Percentiles rank a stretch among this genome's conserved stretches.
Evolutionary conservation across 2,797 vertebrate genomes (phyloP).

Genomic region (Lutra lutra): DNA sequence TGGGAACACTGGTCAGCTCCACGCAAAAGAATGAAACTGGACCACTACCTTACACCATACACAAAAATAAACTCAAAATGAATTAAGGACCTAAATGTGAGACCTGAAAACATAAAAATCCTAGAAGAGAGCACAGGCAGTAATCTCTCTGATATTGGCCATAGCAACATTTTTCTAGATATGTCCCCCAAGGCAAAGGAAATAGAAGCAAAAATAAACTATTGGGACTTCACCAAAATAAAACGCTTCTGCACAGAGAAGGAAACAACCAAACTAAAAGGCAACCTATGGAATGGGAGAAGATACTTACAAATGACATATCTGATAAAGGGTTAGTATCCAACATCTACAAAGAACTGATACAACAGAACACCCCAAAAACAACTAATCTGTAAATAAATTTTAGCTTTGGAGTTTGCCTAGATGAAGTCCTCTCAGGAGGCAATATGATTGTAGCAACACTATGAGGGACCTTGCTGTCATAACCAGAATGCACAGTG

Average conservation of each 20-base stretch:
- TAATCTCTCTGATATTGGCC: not conserved
- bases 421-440: not conserved
- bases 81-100: not conserved
- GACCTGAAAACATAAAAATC: not conserved
- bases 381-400: not conserved
- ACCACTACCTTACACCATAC: not conserved
- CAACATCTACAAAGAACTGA: not conserved
- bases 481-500: not conserved
- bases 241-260: not conserved
- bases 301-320: not conserved
- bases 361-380: not conserved
- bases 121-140: not conserved
- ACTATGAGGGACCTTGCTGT: not conserved
- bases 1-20: not conserved
- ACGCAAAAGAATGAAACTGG: not conserved
- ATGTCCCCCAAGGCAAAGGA: not conserved
- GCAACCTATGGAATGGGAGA: not conserved
- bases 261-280: not conserved
- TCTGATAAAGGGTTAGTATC: not conserved
- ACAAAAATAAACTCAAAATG: not conserved
- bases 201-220: not conserved
- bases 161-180: not conserved
- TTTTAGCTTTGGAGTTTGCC: not conserved
- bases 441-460: not conserved
- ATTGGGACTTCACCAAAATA: not conserved